These are phyloP conservation scores for Centropus unirufus DNA, from an alignment of 2,113 vertebrate genomes.

Conservation along the genomic window DNA sequence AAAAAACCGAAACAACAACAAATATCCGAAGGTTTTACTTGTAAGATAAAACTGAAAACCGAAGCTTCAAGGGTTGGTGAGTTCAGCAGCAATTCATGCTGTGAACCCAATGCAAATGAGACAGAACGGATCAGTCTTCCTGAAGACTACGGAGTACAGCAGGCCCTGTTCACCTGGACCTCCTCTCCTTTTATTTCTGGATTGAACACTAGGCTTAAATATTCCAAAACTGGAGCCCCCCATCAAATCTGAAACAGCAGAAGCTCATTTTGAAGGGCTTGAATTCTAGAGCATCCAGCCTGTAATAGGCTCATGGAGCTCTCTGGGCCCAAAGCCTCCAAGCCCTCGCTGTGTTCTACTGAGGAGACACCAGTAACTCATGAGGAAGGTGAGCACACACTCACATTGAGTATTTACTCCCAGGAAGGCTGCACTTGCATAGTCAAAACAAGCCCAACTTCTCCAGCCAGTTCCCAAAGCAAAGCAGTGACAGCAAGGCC, in stretches of 20 bases:
- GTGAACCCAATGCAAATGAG: constrained; percentile 17
- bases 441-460: neutral
- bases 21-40: neutral
- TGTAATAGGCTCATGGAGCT: fast-evolving
- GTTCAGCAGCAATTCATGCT: constrained; percentile 21
- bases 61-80: neutral
- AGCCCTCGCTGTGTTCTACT: neutral
- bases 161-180: neutral
- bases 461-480: neutral
- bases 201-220: neutral
- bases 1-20: neutral
- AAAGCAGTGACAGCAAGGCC: neutral
- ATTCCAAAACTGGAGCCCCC: neutral
- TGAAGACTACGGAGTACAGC: neutral
- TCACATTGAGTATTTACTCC: neutral
- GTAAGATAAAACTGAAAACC: neutral
- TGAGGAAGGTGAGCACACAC: neutral
- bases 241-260: neutral
- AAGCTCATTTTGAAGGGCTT: neutral
- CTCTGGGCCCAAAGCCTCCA: neutral
- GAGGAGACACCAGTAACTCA: neutral
- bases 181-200: neutral
- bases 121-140: neutral
- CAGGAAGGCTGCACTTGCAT: neutral
- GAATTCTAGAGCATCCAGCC: neutral